These are phyloP conservation scores for Ceratina japonica DNA, from an alignment of 1,140 invertebrate genomes.

Conservation along the genomic window DNA sequence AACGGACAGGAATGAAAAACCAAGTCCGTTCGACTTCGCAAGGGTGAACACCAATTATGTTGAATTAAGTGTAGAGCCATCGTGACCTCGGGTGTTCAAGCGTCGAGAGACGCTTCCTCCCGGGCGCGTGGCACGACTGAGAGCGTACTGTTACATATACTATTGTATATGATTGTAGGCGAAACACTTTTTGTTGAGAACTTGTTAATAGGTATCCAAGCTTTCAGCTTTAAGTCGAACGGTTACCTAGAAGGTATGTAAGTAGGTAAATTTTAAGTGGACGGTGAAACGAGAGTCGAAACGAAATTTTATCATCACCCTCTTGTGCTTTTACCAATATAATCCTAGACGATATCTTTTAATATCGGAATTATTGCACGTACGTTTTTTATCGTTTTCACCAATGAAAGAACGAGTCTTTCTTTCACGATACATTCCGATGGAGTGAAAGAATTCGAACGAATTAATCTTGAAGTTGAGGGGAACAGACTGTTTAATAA, in stretches of 20 bases:
- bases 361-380: background rate
- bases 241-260: conserved; percentile 48
- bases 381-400: conserved; percentile 23
- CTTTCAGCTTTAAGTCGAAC: conserved; percentile 70
- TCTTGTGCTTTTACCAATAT: background rate
- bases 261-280: conserved; percentile 50
- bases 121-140: conserved; percentile 73
- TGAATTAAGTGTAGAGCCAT: conserved; percentile 77
- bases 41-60: conserved; percentile 80
- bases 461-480: conserved; percentile 35
- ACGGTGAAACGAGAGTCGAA: conserved; percentile 24
- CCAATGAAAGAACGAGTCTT: conserved; percentile 41
- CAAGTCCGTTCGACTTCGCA: conserved; percentile 77
- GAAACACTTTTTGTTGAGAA: conserved; percentile 69
- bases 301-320: conserved; percentile 20
- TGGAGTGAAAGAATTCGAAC: conserved; percentile 19
- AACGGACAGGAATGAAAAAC: conserved; percentile 57
- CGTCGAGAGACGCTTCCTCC: conserved; percentile 52
- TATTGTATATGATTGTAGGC: conserved; percentile 78
- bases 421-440: conserved; percentile 57
- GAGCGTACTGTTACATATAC: conserved; percentile 78
- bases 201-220: conserved; percentile 72
- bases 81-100: conserved; percentile 54
- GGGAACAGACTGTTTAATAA: background rate
- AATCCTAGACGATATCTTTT: conserved; percentile 8